Evolutionary conservation across 2,797 vertebrate genomes (phyloP), one percentile per base, ranked within the genome.

Genomic region (Argyrosomus regius): DNA sequence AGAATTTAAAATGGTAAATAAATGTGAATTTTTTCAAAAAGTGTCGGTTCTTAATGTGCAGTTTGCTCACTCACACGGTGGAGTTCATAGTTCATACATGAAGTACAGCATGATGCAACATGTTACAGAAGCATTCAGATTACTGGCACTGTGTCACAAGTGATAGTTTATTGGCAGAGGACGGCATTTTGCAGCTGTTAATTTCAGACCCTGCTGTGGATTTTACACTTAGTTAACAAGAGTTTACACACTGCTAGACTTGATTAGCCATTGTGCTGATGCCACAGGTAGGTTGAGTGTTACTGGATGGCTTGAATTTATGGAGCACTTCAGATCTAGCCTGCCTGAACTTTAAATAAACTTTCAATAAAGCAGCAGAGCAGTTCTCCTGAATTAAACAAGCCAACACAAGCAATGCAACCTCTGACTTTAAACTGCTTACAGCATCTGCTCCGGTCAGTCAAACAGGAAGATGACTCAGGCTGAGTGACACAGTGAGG

Each of bases 111-210:
- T 17, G 9, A 48, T 26, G 57, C 22, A 49, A 0, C 39, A 45
- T 11, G 46, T 58, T 52, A 66, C 60, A 61, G 54, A 57, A 5
- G 39, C n/a, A 50, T 63, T 72, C n/a, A 17, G 43, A 10, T 20
- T 2, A 28, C 4, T 13, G 50, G 18, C 14, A 45, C 24, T 12
- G 22, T 45, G 65, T 57, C 12, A 53, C 18, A 11, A 52, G 63
- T 56, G 31, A 24, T 18, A 3, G 28, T 63, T 49, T 4, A n/a
- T 49, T 1, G n/a, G 35, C 64, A 79, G 72, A 77, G 68, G 73
- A 68, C 58, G 57, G 73, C 41, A 68, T 79, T 70, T 24, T 31
- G 58, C 72, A 63, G 80, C 57, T 77, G 59, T 64, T 62, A 0
- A 39, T 49, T 61, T 56, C 45, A 80, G 45, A 64, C 46, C 59